phyloP scores from a whole-genome alignment of 2,888 invertebrate genomes.

The Pharmacophagus antenor region DNA sequence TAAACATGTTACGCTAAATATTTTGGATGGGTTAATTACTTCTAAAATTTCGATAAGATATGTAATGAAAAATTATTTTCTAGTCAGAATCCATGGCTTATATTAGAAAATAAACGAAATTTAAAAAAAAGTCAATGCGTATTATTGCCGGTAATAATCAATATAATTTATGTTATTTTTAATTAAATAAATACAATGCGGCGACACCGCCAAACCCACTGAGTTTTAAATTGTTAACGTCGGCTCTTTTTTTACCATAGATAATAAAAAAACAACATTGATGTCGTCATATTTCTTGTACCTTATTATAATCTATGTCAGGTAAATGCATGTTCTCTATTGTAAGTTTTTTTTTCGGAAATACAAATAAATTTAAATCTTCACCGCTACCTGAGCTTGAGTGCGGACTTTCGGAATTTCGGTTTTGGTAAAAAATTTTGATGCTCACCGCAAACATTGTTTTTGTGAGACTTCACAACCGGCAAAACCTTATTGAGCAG shows the following conservation, averaged over 20 bases:
- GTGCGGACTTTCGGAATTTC: conserved; percentile 73
- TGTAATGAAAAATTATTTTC: too few relatives aligned
- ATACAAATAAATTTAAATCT: conserved; percentile 74
- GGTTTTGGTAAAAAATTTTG: conserved; percentile 66
- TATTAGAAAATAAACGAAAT: too few relatives aligned
- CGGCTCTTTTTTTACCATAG: conserved; percentile 38
- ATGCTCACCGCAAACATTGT: conserved; percentile 79
- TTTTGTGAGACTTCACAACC: conserved; percentile 59
- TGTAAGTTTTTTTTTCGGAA: conserved; percentile 70
- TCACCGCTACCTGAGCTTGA: conserved; percentile 74
- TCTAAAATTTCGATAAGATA: too few relatives aligned
- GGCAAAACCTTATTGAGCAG: conserved; percentile 46
- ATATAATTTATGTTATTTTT: neutral
- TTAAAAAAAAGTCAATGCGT: too few relatives aligned
- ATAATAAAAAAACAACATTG: conserved; percentile 63
- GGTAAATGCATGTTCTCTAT: conserved; percentile 68
- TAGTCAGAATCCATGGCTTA: too few relatives aligned
- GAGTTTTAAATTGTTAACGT: conserved; percentile 7
- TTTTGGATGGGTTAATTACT: too few relatives aligned
- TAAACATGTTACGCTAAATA: too few relatives aligned
- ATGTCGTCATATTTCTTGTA: conserved; percentile 75
- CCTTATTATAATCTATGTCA: conserved; percentile 76
- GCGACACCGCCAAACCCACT: neutral
- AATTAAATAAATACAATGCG: conserved; percentile 5
- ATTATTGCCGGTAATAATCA: neutral